Conservation (phyloP, 2,888 invertebrate genomes). For the Eupithecia vulgata region DNA sequence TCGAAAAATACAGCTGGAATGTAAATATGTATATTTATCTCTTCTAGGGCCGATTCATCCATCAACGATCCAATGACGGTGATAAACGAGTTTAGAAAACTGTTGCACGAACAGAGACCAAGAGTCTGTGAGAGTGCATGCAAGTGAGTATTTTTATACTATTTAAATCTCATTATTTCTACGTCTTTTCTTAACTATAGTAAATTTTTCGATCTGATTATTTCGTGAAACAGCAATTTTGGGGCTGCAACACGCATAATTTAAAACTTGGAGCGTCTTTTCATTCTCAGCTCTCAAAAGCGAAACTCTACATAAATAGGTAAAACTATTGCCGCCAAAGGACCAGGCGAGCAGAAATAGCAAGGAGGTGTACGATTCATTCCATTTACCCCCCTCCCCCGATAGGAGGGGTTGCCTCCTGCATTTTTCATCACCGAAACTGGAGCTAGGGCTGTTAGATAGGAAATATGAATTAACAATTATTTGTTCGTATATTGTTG, state of each 20-base stretch:
- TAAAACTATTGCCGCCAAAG: background rate
- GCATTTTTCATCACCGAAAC: background rate
- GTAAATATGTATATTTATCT: background rate
- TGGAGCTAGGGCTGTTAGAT: background rate
- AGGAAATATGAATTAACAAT: background rate
- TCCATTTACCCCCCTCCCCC: background rate
- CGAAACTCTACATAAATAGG: background rate
- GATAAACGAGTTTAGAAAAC: constrained; percentile 70
- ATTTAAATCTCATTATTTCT: too few relatives aligned
- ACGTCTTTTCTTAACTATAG: background rate
- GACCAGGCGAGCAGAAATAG: constrained; percentile 16
- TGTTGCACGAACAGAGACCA: constrained; percentile 65
- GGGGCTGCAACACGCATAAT: too few relatives aligned
- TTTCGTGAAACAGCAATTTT: too few relatives aligned
- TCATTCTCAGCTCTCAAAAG: too few relatives aligned
- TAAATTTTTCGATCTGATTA: background rate
- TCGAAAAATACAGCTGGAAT: too few relatives aligned
- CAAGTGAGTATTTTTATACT: too few relatives aligned
- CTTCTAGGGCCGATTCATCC: background rate
- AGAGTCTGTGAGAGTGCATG: constrained; percentile 63
- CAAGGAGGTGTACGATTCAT: background rate
- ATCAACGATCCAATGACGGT: constrained; percentile 54
- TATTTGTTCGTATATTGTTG: background rate
- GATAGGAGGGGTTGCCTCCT: background rate
- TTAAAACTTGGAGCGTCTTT: too few relatives aligned